These are phyloP conservation scores for Antechinus flavipes DNA, from an alignment of 2,113 vertebrate genomes.

Conservation along the genomic window DNA sequence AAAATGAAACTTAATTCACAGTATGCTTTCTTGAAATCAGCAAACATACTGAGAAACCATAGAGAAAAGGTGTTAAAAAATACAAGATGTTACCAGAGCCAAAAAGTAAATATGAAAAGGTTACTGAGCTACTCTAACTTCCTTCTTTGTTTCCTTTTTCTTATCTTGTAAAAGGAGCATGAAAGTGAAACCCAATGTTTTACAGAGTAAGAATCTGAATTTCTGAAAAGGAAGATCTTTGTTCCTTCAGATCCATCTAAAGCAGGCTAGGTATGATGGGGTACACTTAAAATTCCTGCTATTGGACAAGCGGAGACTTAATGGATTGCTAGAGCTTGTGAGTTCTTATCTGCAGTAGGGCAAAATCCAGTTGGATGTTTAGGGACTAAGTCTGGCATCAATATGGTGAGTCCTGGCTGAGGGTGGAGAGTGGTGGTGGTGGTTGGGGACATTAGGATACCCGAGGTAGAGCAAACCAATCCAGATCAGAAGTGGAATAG, in stretches of 20 bases:
- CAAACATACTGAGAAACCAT: constrained; percentile 46
- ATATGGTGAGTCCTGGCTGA: not conserved
- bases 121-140: not conserved
- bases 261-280: not conserved
- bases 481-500: not conserved
- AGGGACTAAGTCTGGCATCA: not conserved
- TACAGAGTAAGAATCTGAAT: not conserved
- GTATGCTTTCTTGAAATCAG: constrained; percentile 41
- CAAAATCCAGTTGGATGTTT: not conserved
- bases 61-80: constrained; percentile 45
- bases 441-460: too few relatives aligned
- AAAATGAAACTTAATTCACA: constrained; percentile 44
- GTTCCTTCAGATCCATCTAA: constrained; percentile 10
- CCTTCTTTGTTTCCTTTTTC: constrained; percentile 36
- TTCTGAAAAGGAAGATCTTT: not conserved
- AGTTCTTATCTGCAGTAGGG: not conserved
- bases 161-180: constrained; percentile 21
- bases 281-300: not conserved
- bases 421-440: not conserved
- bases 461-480: not conserved
- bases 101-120: constrained; percentile 21
- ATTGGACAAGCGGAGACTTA: not conserved
- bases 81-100: constrained; percentile 30
- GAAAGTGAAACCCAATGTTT: not conserved
- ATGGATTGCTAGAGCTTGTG: not conserved